Conservation (phyloP, 2,797 vertebrate species). For the Syngnathus acus region DNA sequence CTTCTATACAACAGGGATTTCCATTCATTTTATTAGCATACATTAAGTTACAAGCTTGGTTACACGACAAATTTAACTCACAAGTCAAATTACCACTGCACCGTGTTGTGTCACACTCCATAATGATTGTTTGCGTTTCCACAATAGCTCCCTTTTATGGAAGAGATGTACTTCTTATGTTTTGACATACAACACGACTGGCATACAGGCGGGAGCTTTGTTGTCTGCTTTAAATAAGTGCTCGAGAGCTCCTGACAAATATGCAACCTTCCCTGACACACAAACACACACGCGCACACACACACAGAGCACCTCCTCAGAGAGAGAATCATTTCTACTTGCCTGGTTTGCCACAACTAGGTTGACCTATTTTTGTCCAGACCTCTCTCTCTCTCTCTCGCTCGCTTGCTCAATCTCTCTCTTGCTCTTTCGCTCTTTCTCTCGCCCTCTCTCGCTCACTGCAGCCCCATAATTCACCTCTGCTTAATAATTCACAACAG, state of each 20-base stretch:
- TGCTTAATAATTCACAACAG: slow-evolving; percentile 69
- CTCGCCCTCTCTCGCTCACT: slow-evolving; percentile 16
- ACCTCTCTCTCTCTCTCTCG: slow-evolving; percentile 34
- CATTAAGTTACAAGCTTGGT: neutral
- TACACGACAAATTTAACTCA: neutral
- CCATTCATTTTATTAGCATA: neutral
- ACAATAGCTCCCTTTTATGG: neutral
- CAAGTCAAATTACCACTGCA: neutral
- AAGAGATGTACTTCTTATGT: slow-evolving; percentile 7
- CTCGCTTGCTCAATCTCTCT: slow-evolving; percentile 19
- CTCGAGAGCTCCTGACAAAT: slow-evolving; percentile 10
- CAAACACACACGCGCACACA: slow-evolving; percentile 21
- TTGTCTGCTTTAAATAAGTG: slow-evolving; percentile 11
- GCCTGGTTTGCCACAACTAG: slow-evolving; percentile 64
- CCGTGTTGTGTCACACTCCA: neutral
- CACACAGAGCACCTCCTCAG: slow-evolving; percentile 46
- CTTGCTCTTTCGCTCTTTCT: slow-evolving; percentile 17
- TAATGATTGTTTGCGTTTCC: slow-evolving; percentile 4
- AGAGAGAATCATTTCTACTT: slow-evolving; percentile 65
- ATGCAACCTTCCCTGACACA: slow-evolving; percentile 33
- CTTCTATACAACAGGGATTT: neutral
- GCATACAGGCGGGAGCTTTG: slow-evolving; percentile 14
- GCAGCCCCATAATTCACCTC: slow-evolving; percentile 60
- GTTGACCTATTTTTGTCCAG: slow-evolving; percentile 75
- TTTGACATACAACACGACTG: slow-evolving; percentile 7